A percentile compares a stretch with the other conserved stretches of the same genome.
These are phyloP conservation scores for Hypolimnas misippus DNA, from an alignment of 2,888 invertebrate species.

Conservation along the genomic window DNA sequence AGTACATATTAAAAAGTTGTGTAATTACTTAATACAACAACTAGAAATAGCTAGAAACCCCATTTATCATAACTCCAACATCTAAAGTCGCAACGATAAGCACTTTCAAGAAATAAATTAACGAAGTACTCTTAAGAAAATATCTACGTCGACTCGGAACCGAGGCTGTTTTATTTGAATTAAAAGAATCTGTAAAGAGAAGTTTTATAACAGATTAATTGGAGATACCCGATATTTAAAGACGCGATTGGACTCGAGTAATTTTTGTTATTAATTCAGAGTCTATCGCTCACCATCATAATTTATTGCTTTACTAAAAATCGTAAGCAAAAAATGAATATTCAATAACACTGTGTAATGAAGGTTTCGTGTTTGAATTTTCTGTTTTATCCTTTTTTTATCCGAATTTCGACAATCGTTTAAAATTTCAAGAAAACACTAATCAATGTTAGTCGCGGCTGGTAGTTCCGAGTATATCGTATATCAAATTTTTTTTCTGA, in stretches of 20 bases:
- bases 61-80: neutral
- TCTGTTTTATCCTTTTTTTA: too few relatives aligned
- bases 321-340: neutral
- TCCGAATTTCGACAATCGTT: neutral
- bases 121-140: constrained; percentile 18
- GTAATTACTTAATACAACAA: neutral
- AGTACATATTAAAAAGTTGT: neutral
- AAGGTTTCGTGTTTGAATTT: neutral
- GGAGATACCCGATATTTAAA: constrained; percentile 39
- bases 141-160: neutral
- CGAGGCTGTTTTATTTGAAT: constrained; percentile 29
- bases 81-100: constrained; percentile 21
- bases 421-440: neutral
- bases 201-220: constrained; percentile 38
- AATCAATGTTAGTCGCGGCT: neutral
- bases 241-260: constrained; percentile 32
- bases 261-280: neutral
- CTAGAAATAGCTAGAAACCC: constrained; percentile 1
- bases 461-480: too few relatives aligned
- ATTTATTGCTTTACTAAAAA: neutral
- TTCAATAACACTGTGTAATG: neutral
- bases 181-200: constrained; percentile 22
- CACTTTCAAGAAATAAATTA: constrained; percentile 23
- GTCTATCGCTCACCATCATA: neutral
- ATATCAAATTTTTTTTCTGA: too few relatives aligned